phyloP scores from a whole-genome alignment of 2,113 vertebrate genomes.

The Panthera leo region DNA sequence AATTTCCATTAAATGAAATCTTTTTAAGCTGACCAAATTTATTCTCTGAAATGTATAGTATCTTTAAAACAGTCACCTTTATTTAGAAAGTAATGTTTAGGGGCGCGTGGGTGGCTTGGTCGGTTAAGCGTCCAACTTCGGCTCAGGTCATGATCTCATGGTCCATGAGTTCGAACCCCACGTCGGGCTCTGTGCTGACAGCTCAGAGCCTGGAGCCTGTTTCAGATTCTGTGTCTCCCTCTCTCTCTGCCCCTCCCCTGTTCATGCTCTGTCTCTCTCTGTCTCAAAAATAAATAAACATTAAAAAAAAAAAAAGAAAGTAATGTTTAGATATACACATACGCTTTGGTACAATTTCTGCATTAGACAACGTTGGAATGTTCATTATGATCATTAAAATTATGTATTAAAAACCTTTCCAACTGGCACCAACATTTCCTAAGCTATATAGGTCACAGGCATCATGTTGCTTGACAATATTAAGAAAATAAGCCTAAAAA shows the following conservation, averaged over 20 bases:
- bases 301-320: not conserved
- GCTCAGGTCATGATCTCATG: too few species aligned
- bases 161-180: too few species aligned
- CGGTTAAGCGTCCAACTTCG: too few species aligned
- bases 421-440: not conserved
- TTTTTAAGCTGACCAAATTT: not conserved
- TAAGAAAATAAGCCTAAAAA: not conserved
- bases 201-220: too few species aligned
- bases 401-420: not conserved
- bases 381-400: not conserved
- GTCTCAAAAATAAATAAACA: too few species aligned
- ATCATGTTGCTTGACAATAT: not conserved
- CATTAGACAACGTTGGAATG: not conserved
- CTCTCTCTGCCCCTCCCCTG: too few species aligned
- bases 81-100: not conserved
- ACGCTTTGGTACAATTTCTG: not conserved
- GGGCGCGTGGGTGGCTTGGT: too few species aligned
- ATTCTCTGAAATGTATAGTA: not conserved
- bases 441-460: not conserved
- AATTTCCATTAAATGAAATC: not conserved
- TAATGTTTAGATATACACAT: not conserved
- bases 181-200: too few species aligned
- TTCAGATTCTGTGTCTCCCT: too few species aligned
- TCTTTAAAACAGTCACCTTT: not conserved
- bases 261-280: too few species aligned